These are phyloP conservation scores for Athetis lepigone DNA, from an alignment of 2,888 invertebrate genomes.

Conservation along the genomic window DNA sequence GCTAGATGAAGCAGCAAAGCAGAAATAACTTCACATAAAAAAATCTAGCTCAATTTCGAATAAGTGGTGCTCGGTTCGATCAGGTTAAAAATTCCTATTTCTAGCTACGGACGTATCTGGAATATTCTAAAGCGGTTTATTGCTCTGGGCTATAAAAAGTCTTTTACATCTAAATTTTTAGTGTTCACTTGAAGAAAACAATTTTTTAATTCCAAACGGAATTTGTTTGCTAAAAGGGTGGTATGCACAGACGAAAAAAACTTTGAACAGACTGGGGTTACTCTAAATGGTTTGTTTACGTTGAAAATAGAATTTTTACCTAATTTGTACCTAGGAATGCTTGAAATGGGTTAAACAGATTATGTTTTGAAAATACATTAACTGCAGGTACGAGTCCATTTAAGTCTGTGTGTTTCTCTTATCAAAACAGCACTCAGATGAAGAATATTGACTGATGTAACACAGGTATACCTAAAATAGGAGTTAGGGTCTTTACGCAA, in stretches of 20 bases:
- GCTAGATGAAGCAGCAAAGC: too few relatives aligned
- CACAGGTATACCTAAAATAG: too few relatives aligned
- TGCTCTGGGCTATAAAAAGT: constrained; percentile 12
- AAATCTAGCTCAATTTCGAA: constrained; percentile 3
- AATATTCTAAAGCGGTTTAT: constrained; percentile 26
- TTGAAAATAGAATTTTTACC: constrained; percentile 6
- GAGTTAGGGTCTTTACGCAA: too few relatives aligned
- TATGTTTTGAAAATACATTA: too few relatives aligned
- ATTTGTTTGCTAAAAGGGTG: constrained; percentile 45
- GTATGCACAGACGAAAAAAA: constrained; percentile 45
- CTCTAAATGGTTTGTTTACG: constrained; percentile 33
- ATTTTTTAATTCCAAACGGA: constrained; percentile 52
- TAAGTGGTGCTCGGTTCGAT: constrained; percentile 6
- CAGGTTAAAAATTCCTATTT: constrained; percentile 6
- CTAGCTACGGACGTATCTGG: neutral
- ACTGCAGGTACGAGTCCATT: too few relatives aligned
- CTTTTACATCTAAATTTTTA: constrained; percentile 26
- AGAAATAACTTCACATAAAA: neutral
- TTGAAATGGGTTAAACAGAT: neutral
- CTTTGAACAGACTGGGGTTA: constrained; percentile 28
- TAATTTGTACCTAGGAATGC: neutral
- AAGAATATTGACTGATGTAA: too few relatives aligned
- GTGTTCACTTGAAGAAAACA: constrained; percentile 36
- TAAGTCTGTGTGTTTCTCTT: too few relatives aligned
- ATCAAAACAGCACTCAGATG: too few relatives aligned